phyloP scores from a whole-genome alignment of 2,797 vertebrate species.

The Phalloptychus januarius region DNA sequence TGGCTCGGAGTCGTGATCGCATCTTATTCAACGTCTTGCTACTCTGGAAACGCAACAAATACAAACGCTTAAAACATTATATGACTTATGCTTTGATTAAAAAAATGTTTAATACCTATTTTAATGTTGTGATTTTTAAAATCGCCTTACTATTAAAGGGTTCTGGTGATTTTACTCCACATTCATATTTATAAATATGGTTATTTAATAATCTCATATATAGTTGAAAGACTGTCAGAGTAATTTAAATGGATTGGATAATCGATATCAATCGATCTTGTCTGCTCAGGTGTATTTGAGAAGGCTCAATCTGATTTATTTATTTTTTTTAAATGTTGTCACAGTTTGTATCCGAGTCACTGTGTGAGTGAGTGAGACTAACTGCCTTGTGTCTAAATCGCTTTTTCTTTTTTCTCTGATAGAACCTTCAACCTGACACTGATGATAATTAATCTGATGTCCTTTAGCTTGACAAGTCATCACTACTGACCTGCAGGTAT shows the following conservation, averaged over 20 bases:
- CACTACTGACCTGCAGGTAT: slow-evolving; percentile 58
- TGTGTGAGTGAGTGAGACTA: background rate
- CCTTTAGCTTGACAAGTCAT: slow-evolving; percentile 45
- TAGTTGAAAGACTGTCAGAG: background rate
- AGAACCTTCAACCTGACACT: slow-evolving; percentile 47
- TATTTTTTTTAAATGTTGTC: background rate
- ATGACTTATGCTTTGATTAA: background rate
- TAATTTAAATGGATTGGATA: background rate
- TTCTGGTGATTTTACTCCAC: background rate
- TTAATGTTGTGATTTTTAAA: background rate
- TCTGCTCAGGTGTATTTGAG: background rate
- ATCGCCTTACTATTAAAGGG: background rate
- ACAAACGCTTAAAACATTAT: background rate
- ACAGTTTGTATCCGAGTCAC: background rate
- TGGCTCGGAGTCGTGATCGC: slow-evolving; percentile 62
- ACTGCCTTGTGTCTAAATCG: slow-evolving; percentile 16
- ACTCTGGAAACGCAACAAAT: background rate
- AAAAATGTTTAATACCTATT: background rate
- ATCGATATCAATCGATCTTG: background rate
- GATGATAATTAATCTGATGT: slow-evolving; percentile 32
- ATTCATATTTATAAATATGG: background rate
- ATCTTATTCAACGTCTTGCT: slow-evolving; percentile 4
- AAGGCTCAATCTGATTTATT: background rate
- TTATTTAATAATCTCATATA: background rate
- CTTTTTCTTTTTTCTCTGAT: slow-evolving; percentile 26